Conservation (phyloP, 2,888 invertebrate species). For the Tenthredo mesomela region DNA sequence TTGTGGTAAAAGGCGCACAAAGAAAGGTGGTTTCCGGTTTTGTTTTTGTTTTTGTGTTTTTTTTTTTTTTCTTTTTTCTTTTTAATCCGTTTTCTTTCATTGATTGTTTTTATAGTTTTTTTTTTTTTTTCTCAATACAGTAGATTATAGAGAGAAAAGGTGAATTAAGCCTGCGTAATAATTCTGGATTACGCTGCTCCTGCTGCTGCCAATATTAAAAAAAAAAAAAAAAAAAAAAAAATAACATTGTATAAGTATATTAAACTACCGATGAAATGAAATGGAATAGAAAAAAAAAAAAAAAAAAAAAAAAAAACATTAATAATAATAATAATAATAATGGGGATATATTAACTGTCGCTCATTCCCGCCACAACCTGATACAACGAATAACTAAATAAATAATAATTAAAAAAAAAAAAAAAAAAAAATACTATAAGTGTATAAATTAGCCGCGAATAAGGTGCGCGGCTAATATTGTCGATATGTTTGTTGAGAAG, state of each 20-base stretch:
- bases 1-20: slow-evolving; percentile 1
- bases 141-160: neutral
- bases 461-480: neutral
- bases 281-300: neutral
- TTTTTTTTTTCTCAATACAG: neutral
- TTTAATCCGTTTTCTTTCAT: too few species aligned
- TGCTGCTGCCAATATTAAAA: slow-evolving; percentile 30
- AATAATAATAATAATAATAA: neutral
- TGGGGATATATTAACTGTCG: slow-evolving; percentile 53
- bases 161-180: neutral
- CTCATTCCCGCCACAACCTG: slow-evolving; percentile 73
- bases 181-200: slow-evolving; percentile 6
- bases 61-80: neutral
- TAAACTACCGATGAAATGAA: neutral
- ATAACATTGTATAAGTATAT: neutral
- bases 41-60: too few species aligned
- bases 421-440: neutral
- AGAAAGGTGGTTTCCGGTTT: neutral
- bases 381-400: slow-evolving; percentile 74
- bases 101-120: neutral
- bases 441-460: neutral
- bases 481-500: neutral
- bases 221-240: neutral
- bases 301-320: neutral
- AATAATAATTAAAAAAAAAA: neutral